Base-by-base conservation (phyloP, 2,113 vertebrate genomes). In the Pollimyrus isidori region DNA sequence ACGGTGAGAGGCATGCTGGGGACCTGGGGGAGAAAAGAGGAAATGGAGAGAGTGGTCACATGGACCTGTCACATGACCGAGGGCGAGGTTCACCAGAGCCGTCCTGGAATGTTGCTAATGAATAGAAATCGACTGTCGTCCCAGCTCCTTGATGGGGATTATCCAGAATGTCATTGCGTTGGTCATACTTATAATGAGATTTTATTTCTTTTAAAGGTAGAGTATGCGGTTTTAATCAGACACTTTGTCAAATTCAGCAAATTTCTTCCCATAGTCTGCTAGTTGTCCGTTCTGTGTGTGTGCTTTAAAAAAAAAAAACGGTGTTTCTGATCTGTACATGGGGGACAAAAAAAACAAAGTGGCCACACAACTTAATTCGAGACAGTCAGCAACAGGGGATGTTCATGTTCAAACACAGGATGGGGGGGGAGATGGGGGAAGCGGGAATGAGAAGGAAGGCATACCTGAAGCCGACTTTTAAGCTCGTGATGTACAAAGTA, bases 1-100 rank as follows among this genome's bases (percentile, higher is more conserved):
- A 99, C 91, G 98, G 98, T 99, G 96, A 99, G 98, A 62, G 11
- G 46, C 9, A 45, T 11, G 26, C 56, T 5, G 9, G 76, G 39
- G 45, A 9, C 15, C 39, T 46, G 19, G 65, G 80, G 69, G 52
- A 11, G 7, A 48, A 48, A n/a, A 53, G 58, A 42, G 85, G 30
- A 13, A 73, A 30, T 26, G 21, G n/a, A 19, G 42, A 11, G 42
- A 49, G 23, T 13, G 39, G 62, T 85, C 82, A 49, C 13, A 4
- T 2, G 39, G n/a, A 13, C 45, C 23, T 26, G 85, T 53, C 85
- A 56, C 30, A 42, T 87, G 85, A 49, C 15, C 4, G 30, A 39
- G 42, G 19, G 21, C 21, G 42, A 84, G 45, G 82, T 23, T 23
- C 35, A 46, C 82, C 21, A 21, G 45, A 7, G 82, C 21, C 1